Evolutionary conservation across 2,888 invertebrate species (phyloP).

Genomic region (Keiferia lycopersicella): DNA sequence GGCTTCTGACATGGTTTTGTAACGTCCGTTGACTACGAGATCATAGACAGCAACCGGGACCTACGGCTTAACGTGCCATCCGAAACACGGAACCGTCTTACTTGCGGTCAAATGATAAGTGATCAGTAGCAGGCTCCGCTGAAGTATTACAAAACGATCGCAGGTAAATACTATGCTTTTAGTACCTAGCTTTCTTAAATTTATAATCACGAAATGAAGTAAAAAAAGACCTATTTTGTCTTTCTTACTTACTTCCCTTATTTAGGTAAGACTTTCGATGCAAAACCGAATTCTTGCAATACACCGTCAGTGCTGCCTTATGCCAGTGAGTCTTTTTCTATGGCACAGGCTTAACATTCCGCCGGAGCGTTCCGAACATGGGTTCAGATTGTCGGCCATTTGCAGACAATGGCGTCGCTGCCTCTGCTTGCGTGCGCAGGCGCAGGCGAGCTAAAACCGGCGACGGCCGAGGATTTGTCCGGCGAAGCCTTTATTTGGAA

Average conservation of each 20-base stretch:
- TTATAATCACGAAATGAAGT: no score
- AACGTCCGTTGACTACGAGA: no score
- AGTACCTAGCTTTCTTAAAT: no score
- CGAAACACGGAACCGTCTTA: no score
- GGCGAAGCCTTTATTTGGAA: constrained; percentile 23
- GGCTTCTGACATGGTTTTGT: no score
- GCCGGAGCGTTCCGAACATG: constrained; percentile 51
- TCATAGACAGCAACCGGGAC: no score
- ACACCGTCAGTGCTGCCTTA: constrained; percentile 35
- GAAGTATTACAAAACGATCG: no score
- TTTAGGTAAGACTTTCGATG: constrained; percentile 42
- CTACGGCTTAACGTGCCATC: no score
- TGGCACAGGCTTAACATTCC: constrained; percentile 44
- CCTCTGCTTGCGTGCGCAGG: constrained; percentile 37
- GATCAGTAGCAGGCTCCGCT: no score
- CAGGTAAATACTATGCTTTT: no score
- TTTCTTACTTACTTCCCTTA: neutral
- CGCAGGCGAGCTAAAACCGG: constrained; percentile 38
- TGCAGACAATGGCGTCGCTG: constrained; percentile 71
- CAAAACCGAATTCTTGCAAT: constrained; percentile 55
- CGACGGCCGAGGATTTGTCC: constrained; percentile 50
- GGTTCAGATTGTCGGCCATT: constrained; percentile 63
- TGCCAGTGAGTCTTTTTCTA: constrained; percentile 18
- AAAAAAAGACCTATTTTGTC: no score
- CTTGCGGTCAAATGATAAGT: no score